Percentiles rank a stretch among this genome's conserved stretches.
Evolutionary conservation across 2,888 invertebrate species (phyloP).

Genomic region (Caenorhabditis sp.): DNA sequence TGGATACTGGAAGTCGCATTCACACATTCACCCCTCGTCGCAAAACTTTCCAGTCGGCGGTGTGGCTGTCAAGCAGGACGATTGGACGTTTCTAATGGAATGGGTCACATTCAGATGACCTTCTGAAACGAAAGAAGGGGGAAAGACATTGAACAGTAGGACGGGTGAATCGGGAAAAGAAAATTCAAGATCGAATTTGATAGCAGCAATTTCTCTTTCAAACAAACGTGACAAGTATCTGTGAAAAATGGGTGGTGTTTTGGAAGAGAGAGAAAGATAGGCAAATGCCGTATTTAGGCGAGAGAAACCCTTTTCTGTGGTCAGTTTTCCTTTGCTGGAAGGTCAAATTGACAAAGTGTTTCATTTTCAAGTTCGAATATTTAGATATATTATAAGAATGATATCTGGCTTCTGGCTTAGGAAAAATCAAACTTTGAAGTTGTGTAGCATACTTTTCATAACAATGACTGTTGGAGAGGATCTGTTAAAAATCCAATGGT

Average conservation of each 20-base stretch:
- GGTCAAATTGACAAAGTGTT: too few species aligned
- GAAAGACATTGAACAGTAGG: slow-evolving; percentile 48
- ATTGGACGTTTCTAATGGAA: slow-evolving; percentile 47
- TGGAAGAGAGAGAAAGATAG: background rate
- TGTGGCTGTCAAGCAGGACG: slow-evolving; percentile 5
- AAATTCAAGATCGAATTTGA: slow-evolving; percentile 53
- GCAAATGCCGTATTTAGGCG: background rate
- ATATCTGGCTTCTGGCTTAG: too few species aligned
- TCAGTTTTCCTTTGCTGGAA: background rate
- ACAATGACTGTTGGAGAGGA: too few species aligned
- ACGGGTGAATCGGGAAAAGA: slow-evolving; percentile 17
- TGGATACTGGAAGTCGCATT: slow-evolving; percentile 16
- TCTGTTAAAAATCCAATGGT: background rate
- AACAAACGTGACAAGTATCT: slow-evolving; percentile 45
- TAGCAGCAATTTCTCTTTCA: slow-evolving; percentile 33
- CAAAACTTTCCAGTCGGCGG: background rate
- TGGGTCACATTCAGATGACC: slow-evolving; percentile 57
- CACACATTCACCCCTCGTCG: background rate
- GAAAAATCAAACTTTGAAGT: too few species aligned
- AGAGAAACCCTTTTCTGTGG: background rate
- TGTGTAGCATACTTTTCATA: too few species aligned
- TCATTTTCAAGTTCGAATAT: too few species aligned
- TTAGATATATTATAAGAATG: too few species aligned
- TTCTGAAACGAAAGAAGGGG: slow-evolving; percentile 40
- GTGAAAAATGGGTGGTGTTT: slow-evolving; percentile 3